These are phyloP conservation scores for Acanthochromis polyacanthus DNA, from an alignment of 2,113 vertebrate species.

Conservation along the genomic window DNA sequence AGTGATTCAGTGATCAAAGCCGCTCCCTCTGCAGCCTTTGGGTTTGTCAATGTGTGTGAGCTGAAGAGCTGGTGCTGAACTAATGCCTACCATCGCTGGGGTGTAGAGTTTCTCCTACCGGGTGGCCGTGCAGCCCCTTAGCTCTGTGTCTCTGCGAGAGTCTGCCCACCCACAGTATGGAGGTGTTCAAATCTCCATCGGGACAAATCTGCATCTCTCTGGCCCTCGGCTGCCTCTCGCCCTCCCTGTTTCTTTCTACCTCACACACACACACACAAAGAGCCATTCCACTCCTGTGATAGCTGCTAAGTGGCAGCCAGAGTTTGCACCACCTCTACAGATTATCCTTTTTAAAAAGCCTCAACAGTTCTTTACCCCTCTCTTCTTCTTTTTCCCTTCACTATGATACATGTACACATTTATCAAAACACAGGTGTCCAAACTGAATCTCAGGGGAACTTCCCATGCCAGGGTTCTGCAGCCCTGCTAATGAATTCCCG, in stretches of 20 bases:
- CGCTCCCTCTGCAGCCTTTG: conserved; percentile 63
- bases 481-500: conserved; percentile 63
- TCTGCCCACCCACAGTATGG: conserved; percentile 79
- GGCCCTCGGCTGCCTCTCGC: conserved; percentile 34
- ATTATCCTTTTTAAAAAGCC: conserved; percentile 45
- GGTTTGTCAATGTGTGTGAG: conserved; percentile 62
- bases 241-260: conserved; percentile 3
- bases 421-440: conserved; percentile 32
- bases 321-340: conserved; percentile 39
- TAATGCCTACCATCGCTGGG: conserved; percentile 67
- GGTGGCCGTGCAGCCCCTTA: conserved; percentile 74
- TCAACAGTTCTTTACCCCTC: conserved; percentile 12
- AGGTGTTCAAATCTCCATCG: conserved; percentile 77
- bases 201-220: conserved; percentile 75
- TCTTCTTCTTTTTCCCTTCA: neutral
- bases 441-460: conserved; percentile 22
- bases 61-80: conserved; percentile 75
- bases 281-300: conserved; percentile 23
- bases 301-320: conserved; percentile 45
- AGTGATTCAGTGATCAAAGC: conserved; percentile 75
- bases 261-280: conserved; percentile 27
- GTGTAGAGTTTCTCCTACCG: conserved; percentile 71
- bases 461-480: conserved; percentile 43
- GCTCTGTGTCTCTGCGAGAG: conserved; percentile 67
- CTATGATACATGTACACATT: neutral